Percentiles rank a stretch among this genome's conserved stretches.
Evolutionary conservation across 2,113 vertebrate species (phyloP).

Genomic region (Phocoena phocoena): DNA sequence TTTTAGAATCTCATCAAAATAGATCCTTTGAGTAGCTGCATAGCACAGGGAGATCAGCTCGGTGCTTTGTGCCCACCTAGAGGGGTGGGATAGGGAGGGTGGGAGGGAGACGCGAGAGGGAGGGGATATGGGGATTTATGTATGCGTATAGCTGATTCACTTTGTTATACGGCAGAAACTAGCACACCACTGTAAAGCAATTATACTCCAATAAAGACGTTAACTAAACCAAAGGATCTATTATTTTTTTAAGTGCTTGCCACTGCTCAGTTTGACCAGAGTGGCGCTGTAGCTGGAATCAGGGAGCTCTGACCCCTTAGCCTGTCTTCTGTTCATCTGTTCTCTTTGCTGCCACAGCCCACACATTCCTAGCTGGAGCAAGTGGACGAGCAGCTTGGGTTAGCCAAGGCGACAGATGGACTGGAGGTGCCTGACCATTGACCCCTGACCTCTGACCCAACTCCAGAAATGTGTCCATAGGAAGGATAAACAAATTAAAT

Average conservation of each 20-base stretch:
- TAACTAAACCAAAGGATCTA: too few species aligned
- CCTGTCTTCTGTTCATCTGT: background rate
- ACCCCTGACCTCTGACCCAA: conserved; percentile 9
- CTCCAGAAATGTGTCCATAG: conserved; percentile 34
- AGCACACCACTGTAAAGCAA: too few species aligned
- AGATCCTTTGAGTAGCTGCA: background rate
- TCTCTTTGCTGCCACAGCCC: background rate
- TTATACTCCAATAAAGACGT: too few species aligned
- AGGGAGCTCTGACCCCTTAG: background rate
- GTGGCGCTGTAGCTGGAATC: background rate
- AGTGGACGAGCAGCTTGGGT: background rate
- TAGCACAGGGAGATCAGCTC: too few species aligned
- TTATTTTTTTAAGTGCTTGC: background rate
- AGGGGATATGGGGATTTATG: too few species aligned
- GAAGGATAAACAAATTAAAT: conserved; percentile 36
- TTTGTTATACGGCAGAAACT: too few species aligned
- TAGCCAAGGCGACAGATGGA: conserved; percentile 13
- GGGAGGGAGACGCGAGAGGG: too few species aligned
- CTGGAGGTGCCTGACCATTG: background rate
- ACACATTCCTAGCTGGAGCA: background rate
- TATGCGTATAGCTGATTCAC: too few species aligned
- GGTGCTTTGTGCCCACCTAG: too few species aligned
- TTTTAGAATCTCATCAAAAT: conserved; percentile 13
- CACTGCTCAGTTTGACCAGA: background rate
- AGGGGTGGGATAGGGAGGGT: too few species aligned